phyloP scores from a whole-genome alignment of 2,888 invertebrate species.

The Salticus scenicus region DNA sequence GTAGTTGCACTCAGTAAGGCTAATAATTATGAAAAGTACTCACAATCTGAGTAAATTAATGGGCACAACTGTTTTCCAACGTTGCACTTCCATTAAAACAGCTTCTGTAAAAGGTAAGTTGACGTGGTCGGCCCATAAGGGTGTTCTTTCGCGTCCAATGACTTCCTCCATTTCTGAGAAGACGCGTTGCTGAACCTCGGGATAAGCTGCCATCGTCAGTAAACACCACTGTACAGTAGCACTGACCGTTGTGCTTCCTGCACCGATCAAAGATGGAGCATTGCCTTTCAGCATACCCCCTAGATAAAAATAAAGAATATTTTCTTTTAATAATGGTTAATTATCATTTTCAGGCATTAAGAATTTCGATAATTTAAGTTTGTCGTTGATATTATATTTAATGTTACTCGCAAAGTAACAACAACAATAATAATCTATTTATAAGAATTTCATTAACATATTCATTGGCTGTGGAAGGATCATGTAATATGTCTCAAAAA shows the following conservation, averaged over 20 bases:
- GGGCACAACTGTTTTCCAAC: conserved; percentile 80
- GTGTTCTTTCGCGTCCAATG: conserved; percentile 79
- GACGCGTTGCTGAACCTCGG: conserved; percentile 79
- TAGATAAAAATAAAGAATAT: conserved; percentile 22
- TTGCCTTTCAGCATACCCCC: conserved; percentile 70
- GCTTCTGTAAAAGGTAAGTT: conserved; percentile 89
- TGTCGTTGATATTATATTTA: too few relatives aligned
- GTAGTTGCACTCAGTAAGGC: too few relatives aligned
- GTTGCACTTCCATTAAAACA: conserved; percentile 84
- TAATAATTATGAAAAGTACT: too few relatives aligned
- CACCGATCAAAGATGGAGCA: conserved; percentile 71
- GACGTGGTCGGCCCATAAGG: conserved; percentile 79
- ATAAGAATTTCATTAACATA: too few relatives aligned
- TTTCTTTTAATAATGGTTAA: too few relatives aligned
- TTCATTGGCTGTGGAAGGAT: too few relatives aligned
- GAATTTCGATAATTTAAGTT: too few relatives aligned
- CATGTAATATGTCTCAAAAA: too few relatives aligned
- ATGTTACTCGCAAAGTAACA: too few relatives aligned
- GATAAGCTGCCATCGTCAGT: conserved; percentile 80
- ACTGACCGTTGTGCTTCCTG: conserved; percentile 71
- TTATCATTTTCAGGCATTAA: too few relatives aligned
- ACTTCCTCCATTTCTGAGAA: conserved; percentile 81
- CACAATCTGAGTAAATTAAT: conserved; percentile 71
- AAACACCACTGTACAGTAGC: conserved; percentile 75
- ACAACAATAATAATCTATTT: too few relatives aligned